These are phyloP conservation scores for Rhizomys pruinosus DNA, from an alignment of 2,113 vertebrate species.

Conservation along the genomic window DNA sequence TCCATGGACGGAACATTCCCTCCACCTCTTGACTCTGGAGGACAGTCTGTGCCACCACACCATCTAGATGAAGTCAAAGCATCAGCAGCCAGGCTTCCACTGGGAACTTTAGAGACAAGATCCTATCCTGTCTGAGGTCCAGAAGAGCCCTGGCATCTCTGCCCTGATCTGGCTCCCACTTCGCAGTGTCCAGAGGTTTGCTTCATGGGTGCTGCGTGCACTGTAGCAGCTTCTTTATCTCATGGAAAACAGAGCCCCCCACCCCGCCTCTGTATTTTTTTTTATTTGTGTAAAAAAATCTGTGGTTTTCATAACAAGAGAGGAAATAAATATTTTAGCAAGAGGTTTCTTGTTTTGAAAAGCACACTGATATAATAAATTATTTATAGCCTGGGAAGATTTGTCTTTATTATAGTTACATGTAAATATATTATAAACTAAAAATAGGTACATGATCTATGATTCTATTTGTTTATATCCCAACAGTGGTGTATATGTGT, in stretches of 20 bases:
- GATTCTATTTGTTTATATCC: constrained; percentile 19
- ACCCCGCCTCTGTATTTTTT: too few species aligned
- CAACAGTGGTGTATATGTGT: too few species aligned
- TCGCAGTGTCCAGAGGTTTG: neutral
- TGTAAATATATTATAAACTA: constrained; percentile 45
- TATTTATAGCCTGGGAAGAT: constrained; percentile 56
- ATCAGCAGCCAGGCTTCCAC: neutral
- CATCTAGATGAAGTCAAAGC: neutral
- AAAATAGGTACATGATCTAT: constrained; percentile 40
- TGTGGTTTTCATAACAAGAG: constrained; percentile 38
- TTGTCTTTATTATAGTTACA: constrained; percentile 42
- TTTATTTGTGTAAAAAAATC: constrained; percentile 25
- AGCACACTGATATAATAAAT: constrained; percentile 15
- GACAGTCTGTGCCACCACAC: neutral
- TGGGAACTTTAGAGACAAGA: neutral
- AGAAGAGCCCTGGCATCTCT: neutral
- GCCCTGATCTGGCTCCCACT: neutral
- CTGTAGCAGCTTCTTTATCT: neutral
- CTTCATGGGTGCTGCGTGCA: neutral
- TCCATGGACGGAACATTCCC: neutral
- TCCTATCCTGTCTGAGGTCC: neutral
- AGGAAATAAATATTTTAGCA: constrained; percentile 56
- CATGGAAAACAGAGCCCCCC: neutral
- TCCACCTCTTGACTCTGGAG: neutral
- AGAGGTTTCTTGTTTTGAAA: constrained; percentile 47